phyloP scores from a whole-genome alignment of 2,888 invertebrate genomes.

The Coremacera marginata region DNA sequence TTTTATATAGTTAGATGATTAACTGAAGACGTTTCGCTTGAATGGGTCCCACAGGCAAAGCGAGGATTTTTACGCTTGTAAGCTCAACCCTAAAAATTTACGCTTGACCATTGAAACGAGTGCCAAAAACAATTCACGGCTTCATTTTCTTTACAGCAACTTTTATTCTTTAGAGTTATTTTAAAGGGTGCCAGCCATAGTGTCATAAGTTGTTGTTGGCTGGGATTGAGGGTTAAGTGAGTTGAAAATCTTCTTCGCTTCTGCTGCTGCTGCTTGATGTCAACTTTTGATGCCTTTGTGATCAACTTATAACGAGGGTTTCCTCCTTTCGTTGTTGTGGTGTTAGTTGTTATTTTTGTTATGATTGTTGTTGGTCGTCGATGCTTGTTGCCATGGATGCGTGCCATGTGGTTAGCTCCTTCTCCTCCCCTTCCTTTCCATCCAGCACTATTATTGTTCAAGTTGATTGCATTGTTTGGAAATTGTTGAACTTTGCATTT shows the following conservation, averaged over 20 bases:
- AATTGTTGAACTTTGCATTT: conserved; percentile 11
- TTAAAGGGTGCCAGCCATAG: not conserved
- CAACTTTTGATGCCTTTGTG: conserved; percentile 43
- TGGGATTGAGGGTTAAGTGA: not conserved
- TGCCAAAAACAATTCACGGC: not conserved
- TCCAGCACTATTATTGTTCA: conserved; percentile 27
- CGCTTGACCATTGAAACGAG: conserved; percentile 10
- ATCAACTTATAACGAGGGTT: conserved; percentile 47
- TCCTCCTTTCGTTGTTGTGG: conserved; percentile 47
- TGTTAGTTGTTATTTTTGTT: conserved; percentile 4
- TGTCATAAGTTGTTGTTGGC: too few relatives aligned
- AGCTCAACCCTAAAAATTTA: not conserved
- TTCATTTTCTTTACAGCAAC: not conserved
- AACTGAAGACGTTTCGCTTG: conserved; percentile 15
- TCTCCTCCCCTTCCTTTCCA: not conserved
- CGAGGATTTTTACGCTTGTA: not conserved
- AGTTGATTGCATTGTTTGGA: conserved; percentile 37
- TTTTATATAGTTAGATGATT: conserved; percentile 23
- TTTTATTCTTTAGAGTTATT: not conserved
- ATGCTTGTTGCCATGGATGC: not conserved
- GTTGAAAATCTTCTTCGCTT: not conserved
- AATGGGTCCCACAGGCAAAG: not conserved
- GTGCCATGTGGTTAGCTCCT: not conserved
- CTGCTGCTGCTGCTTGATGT: conserved; percentile 39
- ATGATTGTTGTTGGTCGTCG: not conserved